Conservation (phyloP, 2,888 invertebrate genomes). For the Eristalis intricaria region DNA sequence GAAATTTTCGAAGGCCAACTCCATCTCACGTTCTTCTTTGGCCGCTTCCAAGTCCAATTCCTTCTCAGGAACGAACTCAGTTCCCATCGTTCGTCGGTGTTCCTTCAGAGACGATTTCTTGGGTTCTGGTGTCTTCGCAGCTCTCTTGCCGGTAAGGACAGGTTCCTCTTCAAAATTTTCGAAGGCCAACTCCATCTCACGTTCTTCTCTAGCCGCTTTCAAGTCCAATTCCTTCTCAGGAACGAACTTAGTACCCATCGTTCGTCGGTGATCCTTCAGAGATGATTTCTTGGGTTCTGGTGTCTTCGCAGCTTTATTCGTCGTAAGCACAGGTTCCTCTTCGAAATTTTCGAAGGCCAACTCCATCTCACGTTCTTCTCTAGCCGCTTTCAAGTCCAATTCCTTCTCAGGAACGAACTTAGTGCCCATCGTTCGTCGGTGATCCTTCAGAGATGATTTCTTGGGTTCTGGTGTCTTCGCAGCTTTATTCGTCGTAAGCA, state of each 20-base stretch:
- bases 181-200: neutral
- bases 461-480: conserved; percentile 18
- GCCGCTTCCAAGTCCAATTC: neutral
- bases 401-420: neutral
- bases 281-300: conserved; percentile 8
- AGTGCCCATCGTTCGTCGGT: neutral
- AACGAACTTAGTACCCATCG: conserved; percentile 11
- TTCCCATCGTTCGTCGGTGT: conserved; percentile 41
- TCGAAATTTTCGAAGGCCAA: conserved; percentile 50
- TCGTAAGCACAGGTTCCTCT: conserved; percentile 23
- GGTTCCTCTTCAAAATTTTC: neutral
- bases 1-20: neutral
- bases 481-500: neutral
- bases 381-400: conserved; percentile 30
- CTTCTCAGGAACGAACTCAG: neutral
- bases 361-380: conserved; percentile 32
- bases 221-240: neutral
- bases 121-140: conserved; percentile 25
- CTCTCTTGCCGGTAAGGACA: neutral
- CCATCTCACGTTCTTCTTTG: neutral
- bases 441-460: neutral
- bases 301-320: conserved; percentile 4
- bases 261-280: conserved; percentile 20
- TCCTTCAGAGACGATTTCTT: conserved; percentile 1
- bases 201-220: neutral